phyloP scores from a whole-genome alignment of 2,888 invertebrate species.

The Sminthurinus aureus region DNA sequence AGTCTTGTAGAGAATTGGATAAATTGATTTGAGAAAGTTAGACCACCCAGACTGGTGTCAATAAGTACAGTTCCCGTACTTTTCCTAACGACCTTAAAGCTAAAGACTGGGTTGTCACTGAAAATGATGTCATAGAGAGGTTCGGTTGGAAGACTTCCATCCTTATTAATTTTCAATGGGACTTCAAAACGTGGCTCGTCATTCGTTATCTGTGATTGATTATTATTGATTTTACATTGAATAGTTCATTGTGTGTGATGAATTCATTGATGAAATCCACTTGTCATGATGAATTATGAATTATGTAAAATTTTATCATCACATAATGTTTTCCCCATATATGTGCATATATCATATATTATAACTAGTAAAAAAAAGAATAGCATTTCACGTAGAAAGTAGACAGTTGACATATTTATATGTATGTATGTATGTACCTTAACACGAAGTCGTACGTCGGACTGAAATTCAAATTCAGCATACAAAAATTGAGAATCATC shows the following conservation, averaged over 20 bases:
- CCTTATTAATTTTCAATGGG: conserved; percentile 51
- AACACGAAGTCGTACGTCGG: conserved; percentile 51
- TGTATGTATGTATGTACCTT: conserved; percentile 47
- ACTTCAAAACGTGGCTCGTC: conserved; percentile 51
- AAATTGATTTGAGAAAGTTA: conserved; percentile 65
- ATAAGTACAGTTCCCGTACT: conserved; percentile 51
- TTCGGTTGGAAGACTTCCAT: conserved; percentile 23
- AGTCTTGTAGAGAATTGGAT: conserved; percentile 64
- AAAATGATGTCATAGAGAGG: conserved; percentile 45
- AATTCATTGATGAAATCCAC: not conserved
- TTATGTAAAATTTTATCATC: not conserved
- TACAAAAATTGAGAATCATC: conserved; percentile 45
- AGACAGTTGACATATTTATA: too few species aligned
- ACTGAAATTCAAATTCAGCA: conserved; percentile 48
- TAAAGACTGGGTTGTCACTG: conserved; percentile 42
- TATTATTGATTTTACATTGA: not conserved
- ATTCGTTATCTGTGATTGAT: conserved; percentile 19
- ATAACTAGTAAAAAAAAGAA: not conserved
- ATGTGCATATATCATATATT: too few species aligned
- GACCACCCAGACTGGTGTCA: conserved; percentile 62
- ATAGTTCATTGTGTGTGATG: not conserved
- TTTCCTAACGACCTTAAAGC: conserved; percentile 52
- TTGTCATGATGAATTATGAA: not conserved
- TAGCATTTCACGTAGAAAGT: not conserved
- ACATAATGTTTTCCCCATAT: too few species aligned